Conservation (phyloP, 2,888 invertebrate genomes). For the Unio pictorum region DNA sequence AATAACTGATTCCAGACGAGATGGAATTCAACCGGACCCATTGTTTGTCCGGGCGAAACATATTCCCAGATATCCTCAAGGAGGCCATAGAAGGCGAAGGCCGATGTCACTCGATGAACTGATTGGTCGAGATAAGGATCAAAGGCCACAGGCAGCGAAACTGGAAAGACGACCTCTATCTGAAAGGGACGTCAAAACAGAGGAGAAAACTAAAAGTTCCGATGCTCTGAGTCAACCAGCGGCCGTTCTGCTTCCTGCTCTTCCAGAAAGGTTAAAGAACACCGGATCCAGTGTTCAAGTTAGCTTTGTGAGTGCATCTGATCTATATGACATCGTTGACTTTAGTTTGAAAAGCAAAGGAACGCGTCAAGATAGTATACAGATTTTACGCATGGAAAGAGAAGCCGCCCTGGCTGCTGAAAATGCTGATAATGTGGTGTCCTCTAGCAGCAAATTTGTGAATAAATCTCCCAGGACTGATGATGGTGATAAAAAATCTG, state of each 20-base stretch:
- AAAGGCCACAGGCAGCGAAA: conserved; percentile 9
- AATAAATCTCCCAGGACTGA: conserved; percentile 2
- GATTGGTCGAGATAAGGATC: conserved; percentile 32
- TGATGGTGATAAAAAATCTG: background rate
- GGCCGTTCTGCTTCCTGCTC: conserved; percentile 25
- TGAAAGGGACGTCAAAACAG: conserved; percentile 22
- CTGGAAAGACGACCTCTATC: conserved; percentile 24
- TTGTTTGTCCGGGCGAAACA: conserved; percentile 45
- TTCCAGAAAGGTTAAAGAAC: conserved; percentile 35
- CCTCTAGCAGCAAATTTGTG: background rate
- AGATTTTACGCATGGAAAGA: conserved; percentile 25
- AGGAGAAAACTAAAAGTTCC: conserved; percentile 17
- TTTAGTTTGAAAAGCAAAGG: conserved; percentile 44
- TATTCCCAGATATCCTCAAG: conserved; percentile 41
- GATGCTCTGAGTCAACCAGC: conserved; percentile 22
- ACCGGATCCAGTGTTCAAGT: conserved; percentile 39
- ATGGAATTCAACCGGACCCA: conserved; percentile 24
- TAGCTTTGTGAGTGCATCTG: conserved; percentile 53
- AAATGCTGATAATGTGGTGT: conserved; percentile 10
- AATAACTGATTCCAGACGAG: conserved; percentile 31
- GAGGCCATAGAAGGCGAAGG: conserved; percentile 26
- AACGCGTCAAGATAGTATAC: conserved; percentile 28
- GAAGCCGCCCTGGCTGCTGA: conserved; percentile 6
- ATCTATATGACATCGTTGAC: conserved; percentile 55
- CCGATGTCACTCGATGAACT: conserved; percentile 54